Conservation (phyloP, 2,888 invertebrate genomes). For the Oligia fasciuncula region DNA sequence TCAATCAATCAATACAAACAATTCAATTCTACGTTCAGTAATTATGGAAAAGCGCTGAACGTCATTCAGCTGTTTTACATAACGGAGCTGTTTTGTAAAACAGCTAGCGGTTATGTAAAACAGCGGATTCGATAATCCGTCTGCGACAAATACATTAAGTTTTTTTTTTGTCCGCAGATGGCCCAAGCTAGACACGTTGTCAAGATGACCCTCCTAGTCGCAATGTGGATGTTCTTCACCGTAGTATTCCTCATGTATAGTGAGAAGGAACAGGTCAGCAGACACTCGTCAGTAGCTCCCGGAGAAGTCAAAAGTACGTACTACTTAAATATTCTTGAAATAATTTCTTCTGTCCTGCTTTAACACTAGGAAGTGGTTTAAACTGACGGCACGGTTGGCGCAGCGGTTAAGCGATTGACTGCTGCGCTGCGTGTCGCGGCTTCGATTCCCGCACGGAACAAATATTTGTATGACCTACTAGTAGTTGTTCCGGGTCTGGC, state of each 20-base stretch:
- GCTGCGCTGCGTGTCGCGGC: no score
- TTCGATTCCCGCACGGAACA: no score
- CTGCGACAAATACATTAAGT: neutral
- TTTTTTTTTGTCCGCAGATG: constrained; percentile 68
- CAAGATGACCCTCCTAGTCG: constrained; percentile 90
- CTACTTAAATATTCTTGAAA: neutral
- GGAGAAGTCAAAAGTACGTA: constrained; percentile 86
- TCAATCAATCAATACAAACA: no score
- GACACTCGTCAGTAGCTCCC: constrained; percentile 91
- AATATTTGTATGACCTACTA: no score
- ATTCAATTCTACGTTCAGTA: neutral
- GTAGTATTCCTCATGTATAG: constrained; percentile 92
- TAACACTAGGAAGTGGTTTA: neutral
- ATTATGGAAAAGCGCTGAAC: neutral
- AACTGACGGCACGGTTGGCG: no score
- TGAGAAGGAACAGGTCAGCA: constrained; percentile 91
- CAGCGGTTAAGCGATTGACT: no score
- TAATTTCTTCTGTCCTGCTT: neutral
- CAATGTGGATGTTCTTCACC: constrained; percentile 92
- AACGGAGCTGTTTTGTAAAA: neutral
- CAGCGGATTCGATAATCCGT: neutral
- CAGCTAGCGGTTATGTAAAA: neutral
- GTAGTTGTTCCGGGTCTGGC: no score
- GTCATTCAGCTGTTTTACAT: neutral
- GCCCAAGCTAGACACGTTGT: constrained; percentile 76